phyloP scores from a whole-genome alignment of 2,113 vertebrate species.

The Anolis sagrei region DNA sequence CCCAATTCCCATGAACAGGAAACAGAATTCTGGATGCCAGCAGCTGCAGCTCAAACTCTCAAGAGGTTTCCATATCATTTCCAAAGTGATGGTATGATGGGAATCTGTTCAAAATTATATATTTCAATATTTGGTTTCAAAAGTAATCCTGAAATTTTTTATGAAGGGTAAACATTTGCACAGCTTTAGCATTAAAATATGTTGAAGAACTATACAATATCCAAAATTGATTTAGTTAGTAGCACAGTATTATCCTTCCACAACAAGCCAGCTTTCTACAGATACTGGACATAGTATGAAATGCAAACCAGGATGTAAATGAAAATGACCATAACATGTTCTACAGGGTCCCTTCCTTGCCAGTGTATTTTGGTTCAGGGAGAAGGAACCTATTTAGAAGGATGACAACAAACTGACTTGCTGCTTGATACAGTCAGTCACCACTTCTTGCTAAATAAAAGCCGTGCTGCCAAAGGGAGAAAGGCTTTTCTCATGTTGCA shows the following conservation, averaged over 20 bases:
- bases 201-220: accelerated
- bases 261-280: too few species aligned
- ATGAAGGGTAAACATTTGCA: not conserved
- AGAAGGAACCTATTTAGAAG: not conserved
- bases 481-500: conserved; percentile 10
- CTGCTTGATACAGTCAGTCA: not conserved
- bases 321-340: not conserved
- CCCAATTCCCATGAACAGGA: not conserved
- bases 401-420: not conserved
- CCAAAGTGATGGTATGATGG: not conserved
- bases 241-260: not conserved
- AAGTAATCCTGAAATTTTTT: conserved; percentile 9
- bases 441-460: conserved; percentile 31
- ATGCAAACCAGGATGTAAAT: not conserved
- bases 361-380: not conserved
- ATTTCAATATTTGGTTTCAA: conserved; percentile 43
- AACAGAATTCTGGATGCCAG: conserved; percentile 10
- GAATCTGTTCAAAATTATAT: conserved; percentile 7
- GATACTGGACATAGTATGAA: not conserved
- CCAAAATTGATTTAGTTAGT: not conserved
- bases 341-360: not conserved
- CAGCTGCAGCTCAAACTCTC: conserved; percentile 8
- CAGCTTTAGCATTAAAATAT: not conserved
- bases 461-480: conserved; percentile 25
- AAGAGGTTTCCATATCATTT: conserved; percentile 12